Percentiles rank a stretch among this genome's conserved stretches.
Evolutionary conservation across 2,113 vertebrate genomes (phyloP).

Genomic region (Brachypodius melanocephalos): DNA sequence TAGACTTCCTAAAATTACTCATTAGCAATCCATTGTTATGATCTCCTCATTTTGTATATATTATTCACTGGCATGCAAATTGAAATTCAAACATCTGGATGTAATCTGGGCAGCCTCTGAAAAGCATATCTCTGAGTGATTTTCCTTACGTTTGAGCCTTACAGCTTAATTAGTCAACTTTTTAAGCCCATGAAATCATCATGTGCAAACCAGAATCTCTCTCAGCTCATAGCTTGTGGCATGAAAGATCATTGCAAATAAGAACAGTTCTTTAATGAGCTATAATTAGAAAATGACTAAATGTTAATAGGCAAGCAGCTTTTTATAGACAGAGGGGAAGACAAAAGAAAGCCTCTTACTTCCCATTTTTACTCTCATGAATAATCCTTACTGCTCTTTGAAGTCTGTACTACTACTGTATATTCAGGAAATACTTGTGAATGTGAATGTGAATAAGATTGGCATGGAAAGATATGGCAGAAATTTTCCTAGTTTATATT

Average conservation of each 20-base stretch:
- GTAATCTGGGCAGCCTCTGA: slow-evolving; percentile 38
- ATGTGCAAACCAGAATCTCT: not conserved
- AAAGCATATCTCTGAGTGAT: slow-evolving; percentile 4
- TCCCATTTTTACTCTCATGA: not conserved
- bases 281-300: slow-evolving; percentile 19
- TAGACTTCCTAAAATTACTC: slow-evolving; percentile 52
- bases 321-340: not conserved
- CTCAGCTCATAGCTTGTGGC: not conserved
- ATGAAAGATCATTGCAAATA: not conserved
- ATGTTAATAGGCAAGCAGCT: not conserved
- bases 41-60: slow-evolving; percentile 52
- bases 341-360: not conserved
- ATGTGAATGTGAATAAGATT: not conserved
- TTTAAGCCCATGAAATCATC: slow-evolving; percentile 17
- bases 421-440: not conserved
- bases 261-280: not conserved
- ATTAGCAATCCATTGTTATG: slow-evolving; percentile 58
- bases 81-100: slow-evolving; percentile 55
- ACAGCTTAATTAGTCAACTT: slow-evolving; percentile 33
- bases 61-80: slow-evolving; percentile 44
- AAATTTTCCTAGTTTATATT: not conserved
- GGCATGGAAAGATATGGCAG: not conserved
- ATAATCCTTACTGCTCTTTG: not conserved
- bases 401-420: not conserved
- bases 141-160: not conserved